These are phyloP conservation scores for Esox lucius DNA, from an alignment of 2,797 vertebrate species.

Conservation along the genomic window DNA sequence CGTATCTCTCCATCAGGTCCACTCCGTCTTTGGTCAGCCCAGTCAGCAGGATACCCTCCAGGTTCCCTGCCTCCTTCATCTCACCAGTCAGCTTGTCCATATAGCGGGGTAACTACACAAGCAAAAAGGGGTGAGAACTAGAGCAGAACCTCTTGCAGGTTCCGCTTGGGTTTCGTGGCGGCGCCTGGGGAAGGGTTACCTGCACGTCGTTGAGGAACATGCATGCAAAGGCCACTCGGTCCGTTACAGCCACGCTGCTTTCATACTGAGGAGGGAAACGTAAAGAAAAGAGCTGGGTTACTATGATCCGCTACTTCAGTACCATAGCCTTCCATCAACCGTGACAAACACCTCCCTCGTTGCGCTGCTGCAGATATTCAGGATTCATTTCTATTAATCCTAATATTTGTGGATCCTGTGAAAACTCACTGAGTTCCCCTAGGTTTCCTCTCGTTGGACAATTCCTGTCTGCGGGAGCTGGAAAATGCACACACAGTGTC, in stretches of 20 bases:
- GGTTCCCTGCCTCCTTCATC: constrained; percentile 95
- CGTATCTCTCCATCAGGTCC: constrained; percentile 96
- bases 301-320: background rate
- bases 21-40: constrained; percentile 97
- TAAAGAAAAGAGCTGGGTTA: background rate
- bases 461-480: background rate
- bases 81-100: constrained; percentile 94
- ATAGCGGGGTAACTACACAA: constrained; percentile 88
- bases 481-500: background rate
- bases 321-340: background rate
- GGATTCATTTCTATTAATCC: background rate
- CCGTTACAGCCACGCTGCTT: constrained; percentile 90
- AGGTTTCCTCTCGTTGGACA: background rate
- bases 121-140: no score
- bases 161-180: background rate
- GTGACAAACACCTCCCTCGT: background rate
- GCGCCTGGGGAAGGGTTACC: constrained; percentile 51
- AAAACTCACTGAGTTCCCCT: constrained; percentile 12
- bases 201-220: constrained; percentile 94
- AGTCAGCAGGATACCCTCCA: constrained; percentile 95
- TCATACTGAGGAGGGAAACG: constrained; percentile 80
- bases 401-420: background rate
- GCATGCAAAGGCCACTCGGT: constrained; percentile 95
- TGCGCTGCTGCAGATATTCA: background rate
- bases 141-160: no score